Evolutionary conservation across 2,888 invertebrate species (phyloP).

Genomic region (Nowickia ferox): DNA sequence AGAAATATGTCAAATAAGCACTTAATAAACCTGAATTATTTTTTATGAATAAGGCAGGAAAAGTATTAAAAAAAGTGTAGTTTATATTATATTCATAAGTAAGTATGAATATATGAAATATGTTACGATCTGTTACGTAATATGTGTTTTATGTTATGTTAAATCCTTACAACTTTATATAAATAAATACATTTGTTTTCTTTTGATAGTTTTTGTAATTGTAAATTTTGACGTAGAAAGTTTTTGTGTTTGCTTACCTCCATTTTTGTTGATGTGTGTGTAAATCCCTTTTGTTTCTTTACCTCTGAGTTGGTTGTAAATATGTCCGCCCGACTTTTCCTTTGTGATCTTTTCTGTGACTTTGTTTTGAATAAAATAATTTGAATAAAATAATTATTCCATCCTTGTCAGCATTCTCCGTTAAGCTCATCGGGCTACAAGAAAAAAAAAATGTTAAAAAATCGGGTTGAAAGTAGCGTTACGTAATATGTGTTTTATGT

Average conservation of each 20-base stretch:
- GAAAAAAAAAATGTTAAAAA: no score
- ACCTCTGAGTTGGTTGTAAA: conserved; percentile 62
- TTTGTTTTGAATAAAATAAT: conserved; percentile 59
- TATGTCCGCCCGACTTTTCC: conserved; percentile 42
- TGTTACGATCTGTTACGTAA: no score
- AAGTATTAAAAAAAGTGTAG: no score
- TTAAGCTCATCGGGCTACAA: conserved; percentile 82
- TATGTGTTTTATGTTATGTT: conserved; percentile 5
- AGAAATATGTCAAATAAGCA: no score
- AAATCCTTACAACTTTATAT: conserved; percentile 1
- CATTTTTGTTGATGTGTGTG: conserved; percentile 25
- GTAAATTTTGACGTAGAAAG: conserved; percentile 61
- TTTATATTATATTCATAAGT: no score
- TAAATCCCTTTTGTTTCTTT: conserved; percentile 10
- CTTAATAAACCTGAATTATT: no score
- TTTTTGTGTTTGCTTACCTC: conserved; percentile 34
- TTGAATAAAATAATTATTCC: no score
- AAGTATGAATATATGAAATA: no score
- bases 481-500: no score
- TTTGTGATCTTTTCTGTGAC: conserved; percentile 54
- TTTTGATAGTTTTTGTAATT: conserved; percentile 41
- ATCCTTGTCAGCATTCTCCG: conserved; percentile 39
- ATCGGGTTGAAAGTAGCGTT: no score
- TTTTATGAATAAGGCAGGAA: no score
- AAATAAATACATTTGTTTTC: conserved; percentile 22